Evolutionary conservation across 2,797 vertebrate species (phyloP), one percentile per base, ranked within the genome.

Genomic region (Megalops cyprinoides): DNA sequence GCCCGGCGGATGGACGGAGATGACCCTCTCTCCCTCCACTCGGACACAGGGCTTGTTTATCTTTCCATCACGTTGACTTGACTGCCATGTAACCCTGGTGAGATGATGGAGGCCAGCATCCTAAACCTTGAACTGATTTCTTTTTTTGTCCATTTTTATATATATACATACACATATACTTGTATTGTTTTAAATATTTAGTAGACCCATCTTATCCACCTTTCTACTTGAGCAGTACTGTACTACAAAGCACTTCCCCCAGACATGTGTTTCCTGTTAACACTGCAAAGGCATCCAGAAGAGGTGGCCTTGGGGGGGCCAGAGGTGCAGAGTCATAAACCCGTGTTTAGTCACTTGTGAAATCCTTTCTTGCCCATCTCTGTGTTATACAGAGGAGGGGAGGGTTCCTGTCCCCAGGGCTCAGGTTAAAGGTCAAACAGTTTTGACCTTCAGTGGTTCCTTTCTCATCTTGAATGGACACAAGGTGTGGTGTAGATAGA

Each of bases 131-230:
- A 28, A 60, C 23, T 60, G 46, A 74, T 28, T 39, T 23, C 5
- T 37, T 78, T 60, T 78, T 39, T 20, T 37, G 65, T 71, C 4
- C 15, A 74, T 77, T 51, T 23, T 7, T 67, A 28, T 31, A 56
- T 12, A 56, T 15, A 56, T 73, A 77, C 31, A n/a, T 34, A 39
- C 34, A 48, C 48, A n/a, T 82, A 65, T 76, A n/a, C 34, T 3
- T 37, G 46, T 81, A 31, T 77, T 48, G 55, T 83, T 78, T 46
- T 42, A 9, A 49, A 74, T 53, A 46, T 79, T 9, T 65, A n/a
- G 73, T 20, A 23, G 20, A 46, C 25, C 10, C 8, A 18, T 20
- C 23, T 34, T 20, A 14, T 39, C 14, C 28, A 34, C 60, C 20
- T 20, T 2, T 2, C 51, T 18, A 15, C 12, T 15, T 14, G 12